Conservation (phyloP, 1,140 invertebrate genomes). For the Drosophila novamexicana region DNA sequence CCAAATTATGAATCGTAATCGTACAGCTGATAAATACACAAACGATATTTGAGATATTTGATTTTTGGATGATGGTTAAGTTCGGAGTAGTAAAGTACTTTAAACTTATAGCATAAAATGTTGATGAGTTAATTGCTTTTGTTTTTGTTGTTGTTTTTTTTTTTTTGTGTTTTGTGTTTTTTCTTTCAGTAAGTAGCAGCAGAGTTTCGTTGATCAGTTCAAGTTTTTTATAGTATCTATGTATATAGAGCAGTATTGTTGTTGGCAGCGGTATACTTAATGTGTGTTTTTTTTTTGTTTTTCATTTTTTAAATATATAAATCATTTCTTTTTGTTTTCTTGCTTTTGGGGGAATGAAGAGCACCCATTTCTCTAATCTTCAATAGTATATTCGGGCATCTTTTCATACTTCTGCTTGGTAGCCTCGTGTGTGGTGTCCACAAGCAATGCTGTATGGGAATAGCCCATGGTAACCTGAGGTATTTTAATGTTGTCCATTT, state of each 20-base stretch:
- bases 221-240: constrained; percentile 52
- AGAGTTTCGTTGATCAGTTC: constrained; percentile 79
- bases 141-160: constrained; percentile 18
- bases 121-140: constrained; percentile 23
- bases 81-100: constrained; percentile 47
- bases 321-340: constrained; percentile 33
- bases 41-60: constrained; percentile 62
- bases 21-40: constrained; percentile 40
- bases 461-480: constrained; percentile 92
- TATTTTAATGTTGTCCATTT: constrained; percentile 92
- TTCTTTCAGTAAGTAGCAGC: constrained; percentile 67
- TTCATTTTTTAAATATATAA: constrained; percentile 6
- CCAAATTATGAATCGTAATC: constrained; percentile 28
- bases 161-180: constrained; percentile 14
- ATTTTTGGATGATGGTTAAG: constrained; percentile 30
- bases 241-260: constrained; percentile 70
- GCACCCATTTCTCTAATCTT: constrained; percentile 59
- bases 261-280: constrained; percentile 73
- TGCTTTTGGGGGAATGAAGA: not conserved
- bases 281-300: constrained; percentile 25
- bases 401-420: constrained; percentile 85
- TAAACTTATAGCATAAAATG: constrained; percentile 62
- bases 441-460: constrained; percentile 91
- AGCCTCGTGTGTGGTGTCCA: constrained; percentile 85
- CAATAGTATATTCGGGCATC: constrained; percentile 85